Evolutionary conservation across 2,888 invertebrate species (phyloP).

Genomic region (Onthophagus sagittarius): DNA sequence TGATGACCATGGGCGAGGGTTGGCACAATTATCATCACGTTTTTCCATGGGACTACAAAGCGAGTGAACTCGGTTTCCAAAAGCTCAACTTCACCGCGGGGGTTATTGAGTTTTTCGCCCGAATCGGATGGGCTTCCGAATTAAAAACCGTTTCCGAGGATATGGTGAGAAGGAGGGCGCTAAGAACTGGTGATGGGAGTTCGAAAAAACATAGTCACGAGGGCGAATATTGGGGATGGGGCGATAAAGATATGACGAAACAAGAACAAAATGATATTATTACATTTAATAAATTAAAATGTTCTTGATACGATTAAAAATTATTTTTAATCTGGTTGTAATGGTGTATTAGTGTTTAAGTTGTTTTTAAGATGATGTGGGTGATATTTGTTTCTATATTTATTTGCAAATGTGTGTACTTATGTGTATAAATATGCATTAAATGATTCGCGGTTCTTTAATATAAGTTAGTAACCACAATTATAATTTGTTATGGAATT

Average conservation of each 20-base stretch:
- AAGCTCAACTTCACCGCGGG: conserved; percentile 71
- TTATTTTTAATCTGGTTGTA: background rate
- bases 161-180: conserved; percentile 56
- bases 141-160: conserved; percentile 59
- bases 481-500: background rate
- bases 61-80: conserved; percentile 49
- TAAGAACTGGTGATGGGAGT: conserved; percentile 54
- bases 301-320: conserved; percentile 14
- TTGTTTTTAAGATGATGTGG: background rate
- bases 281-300: conserved; percentile 34
- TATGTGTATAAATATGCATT: background rate
- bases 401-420: background rate
- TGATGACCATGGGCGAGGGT: conserved; percentile 76
- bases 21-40: conserved; percentile 85
- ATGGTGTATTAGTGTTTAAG: background rate
- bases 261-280: conserved; percentile 54
- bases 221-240: conserved; percentile 78
- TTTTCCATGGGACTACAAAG: conserved; percentile 59
- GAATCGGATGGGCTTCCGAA: conserved; percentile 79
- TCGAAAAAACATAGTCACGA: conserved; percentile 57
- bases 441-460: background rate
- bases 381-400: background rate
- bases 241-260: conserved; percentile 68
- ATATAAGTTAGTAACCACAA: background rate
- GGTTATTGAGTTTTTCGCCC: conserved; percentile 76